Conservation (phyloP, 35 echinoderm and acorn worm genomes). For the Eucidaris tribuloides region DNA sequence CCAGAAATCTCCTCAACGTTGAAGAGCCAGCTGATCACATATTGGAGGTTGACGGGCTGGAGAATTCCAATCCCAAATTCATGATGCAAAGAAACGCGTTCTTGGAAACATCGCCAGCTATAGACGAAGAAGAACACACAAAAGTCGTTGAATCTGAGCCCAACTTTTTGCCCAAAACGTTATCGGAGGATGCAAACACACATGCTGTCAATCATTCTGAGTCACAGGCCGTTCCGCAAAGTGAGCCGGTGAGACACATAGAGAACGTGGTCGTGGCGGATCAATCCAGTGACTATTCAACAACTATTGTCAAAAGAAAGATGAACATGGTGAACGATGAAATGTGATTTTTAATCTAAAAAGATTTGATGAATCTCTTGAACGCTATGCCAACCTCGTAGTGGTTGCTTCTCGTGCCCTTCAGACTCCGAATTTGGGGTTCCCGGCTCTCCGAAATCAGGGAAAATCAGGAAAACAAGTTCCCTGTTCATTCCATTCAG, state of each 20-base stretch:
- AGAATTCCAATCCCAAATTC: background rate
- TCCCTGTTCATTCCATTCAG: too few relatives aligned
- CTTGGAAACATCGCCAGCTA: background rate
- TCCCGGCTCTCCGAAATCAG: too few relatives aligned
- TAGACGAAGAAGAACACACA: background rate
- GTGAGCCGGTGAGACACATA: background rate
- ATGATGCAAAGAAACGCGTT: background rate
- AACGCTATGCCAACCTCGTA: too few relatives aligned
- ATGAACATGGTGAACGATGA: slow-evolving; percentile 7
- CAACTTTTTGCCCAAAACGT: background rate
- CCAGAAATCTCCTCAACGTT: background rate
- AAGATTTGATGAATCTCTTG: too few relatives aligned
- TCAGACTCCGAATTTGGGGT: too few relatives aligned
- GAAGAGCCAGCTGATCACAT: background rate
- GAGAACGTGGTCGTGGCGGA: too few relatives aligned
- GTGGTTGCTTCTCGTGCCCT: too few relatives aligned
- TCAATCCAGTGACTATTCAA: background rate
- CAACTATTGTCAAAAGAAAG: background rate
- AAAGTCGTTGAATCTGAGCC: background rate
- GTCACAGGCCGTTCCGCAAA: background rate
- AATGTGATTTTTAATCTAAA: background rate
- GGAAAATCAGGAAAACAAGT: too few relatives aligned
- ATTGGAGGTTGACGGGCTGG: background rate
- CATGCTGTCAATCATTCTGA: background rate
- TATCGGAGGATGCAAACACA: background rate